Conservation (phyloP, 2,113 vertebrate species). For the Burhinus oedicnemus region DNA sequence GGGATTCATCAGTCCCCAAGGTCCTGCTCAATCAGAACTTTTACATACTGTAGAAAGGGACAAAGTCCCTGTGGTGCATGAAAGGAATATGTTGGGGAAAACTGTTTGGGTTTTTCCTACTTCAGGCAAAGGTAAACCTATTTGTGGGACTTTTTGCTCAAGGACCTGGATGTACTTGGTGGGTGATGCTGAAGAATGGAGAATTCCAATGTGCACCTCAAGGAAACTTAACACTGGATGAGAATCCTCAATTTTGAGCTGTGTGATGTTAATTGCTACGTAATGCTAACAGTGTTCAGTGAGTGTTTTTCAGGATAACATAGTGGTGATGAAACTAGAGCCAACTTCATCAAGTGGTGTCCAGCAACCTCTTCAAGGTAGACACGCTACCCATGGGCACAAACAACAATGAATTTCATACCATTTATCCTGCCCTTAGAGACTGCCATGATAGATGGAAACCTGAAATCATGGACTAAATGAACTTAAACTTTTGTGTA, state of each 20-base stretch:
- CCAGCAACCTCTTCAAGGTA: background rate
- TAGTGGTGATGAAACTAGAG: background rate
- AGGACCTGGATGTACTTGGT: background rate
- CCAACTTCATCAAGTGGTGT: background rate
- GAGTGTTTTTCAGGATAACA: background rate
- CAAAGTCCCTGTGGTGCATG: background rate
- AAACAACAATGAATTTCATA: background rate
- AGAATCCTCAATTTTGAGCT: background rate
- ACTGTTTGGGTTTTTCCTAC: background rate
- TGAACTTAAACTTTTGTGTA: background rate
- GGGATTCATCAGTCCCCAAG: background rate
- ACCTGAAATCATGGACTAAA: background rate
- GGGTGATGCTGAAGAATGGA: background rate
- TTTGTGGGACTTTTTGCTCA: background rate
- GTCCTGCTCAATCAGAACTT: background rate
- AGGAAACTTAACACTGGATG: background rate
- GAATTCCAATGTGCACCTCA: background rate
- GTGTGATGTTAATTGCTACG: background rate
- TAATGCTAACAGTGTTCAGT: background rate
- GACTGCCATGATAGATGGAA: background rate
- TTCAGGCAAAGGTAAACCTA: background rate
- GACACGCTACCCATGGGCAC: background rate
- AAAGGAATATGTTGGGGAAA: background rate
- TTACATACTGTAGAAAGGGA: background rate
- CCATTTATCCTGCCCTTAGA: background rate